phyloP scores from a whole-genome alignment of 1,140 invertebrate species.

The Diachasma alloeum region DNA sequence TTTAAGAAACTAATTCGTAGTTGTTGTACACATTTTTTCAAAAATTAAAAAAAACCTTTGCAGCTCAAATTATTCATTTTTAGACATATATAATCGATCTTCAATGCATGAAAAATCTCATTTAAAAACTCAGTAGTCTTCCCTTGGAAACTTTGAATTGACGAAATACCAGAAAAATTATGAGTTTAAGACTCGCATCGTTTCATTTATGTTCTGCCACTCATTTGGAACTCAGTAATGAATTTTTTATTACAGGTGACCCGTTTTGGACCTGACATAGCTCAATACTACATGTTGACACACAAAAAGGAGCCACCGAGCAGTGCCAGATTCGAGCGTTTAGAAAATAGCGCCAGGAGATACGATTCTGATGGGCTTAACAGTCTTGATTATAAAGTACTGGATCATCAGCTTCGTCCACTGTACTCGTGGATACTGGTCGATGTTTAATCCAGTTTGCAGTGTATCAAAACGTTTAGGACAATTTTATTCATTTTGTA shows the following conservation, averaged over 20 bases:
- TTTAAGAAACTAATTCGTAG: too few species aligned
- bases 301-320: conserved; percentile 74
- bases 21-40: too few species aligned
- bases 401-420: conserved; percentile 56
- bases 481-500: conserved; percentile 22
- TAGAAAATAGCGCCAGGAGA: conserved; percentile 68
- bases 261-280: conserved; percentile 76
- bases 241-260: conserved; percentile 64
- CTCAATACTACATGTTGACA: conserved; percentile 80
- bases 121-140: too few species aligned
- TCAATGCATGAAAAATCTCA: too few species aligned
- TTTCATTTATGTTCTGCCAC: too few species aligned
- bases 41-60: too few species aligned
- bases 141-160: too few species aligned
- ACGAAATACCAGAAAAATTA: too few species aligned
- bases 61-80: too few species aligned
- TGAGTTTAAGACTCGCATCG: too few species aligned
- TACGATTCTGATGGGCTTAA: conserved; percentile 73
- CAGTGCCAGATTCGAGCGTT: conserved; percentile 67
- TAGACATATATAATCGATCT: too few species aligned
- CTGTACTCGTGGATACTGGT: conserved; percentile 62
- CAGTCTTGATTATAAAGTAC: conserved; percentile 64
- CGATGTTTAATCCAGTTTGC: conserved; percentile 45
- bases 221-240: background rate
- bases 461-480: conserved; percentile 24